A percentile compares a stretch with the other conserved stretches of the same genome.
phyloP scores from a whole-genome alignment of 2,888 invertebrate genomes.

The Trichogramma evanescens region DNA sequence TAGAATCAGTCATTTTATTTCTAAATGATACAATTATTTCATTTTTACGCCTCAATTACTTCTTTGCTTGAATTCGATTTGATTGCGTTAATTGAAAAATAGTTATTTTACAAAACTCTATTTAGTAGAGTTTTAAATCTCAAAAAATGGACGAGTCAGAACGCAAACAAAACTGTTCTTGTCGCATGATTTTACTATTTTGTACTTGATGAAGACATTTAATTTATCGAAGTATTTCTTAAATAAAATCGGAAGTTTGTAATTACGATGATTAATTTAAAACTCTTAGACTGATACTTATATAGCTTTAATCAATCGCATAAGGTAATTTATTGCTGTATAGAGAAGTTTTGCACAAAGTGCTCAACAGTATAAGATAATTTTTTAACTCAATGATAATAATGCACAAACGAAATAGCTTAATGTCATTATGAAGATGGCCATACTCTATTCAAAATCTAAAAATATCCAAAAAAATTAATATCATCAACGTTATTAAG shows the following conservation, averaged over 20 bases:
- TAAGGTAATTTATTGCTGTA: conserved; percentile 17
- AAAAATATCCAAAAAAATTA: conserved; percentile 13
- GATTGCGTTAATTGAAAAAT: conserved; percentile 6
- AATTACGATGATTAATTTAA: too few species aligned
- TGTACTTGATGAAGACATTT: conserved; percentile 15
- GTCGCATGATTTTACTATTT: conserved; percentile 1
- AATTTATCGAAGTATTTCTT: neutral
- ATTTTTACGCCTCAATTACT: conserved; percentile 2
- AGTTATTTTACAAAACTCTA: conserved; percentile 8
- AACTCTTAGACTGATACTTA: conserved; percentile 19
- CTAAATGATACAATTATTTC: neutral
- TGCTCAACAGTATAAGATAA: conserved; percentile 16
- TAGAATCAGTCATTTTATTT: conserved; percentile 17
- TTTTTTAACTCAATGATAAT: conserved; percentile 6
- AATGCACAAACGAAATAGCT: conserved; percentile 6
- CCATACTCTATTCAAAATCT: conserved; percentile 14
- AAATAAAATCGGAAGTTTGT: too few species aligned
- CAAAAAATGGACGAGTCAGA: conserved; percentile 4
- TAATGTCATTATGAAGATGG: conserved; percentile 15
- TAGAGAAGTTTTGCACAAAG: conserved; percentile 18
- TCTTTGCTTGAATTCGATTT: conserved; percentile 11
- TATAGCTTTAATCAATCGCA: conserved; percentile 18
- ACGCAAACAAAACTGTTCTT: conserved; percentile 12
- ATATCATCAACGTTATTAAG: neutral
- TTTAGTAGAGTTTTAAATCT: conserved; percentile 11